phyloP scores from a whole-genome alignment of 2,113 vertebrate genomes.

The Morone chrysops region DNA sequence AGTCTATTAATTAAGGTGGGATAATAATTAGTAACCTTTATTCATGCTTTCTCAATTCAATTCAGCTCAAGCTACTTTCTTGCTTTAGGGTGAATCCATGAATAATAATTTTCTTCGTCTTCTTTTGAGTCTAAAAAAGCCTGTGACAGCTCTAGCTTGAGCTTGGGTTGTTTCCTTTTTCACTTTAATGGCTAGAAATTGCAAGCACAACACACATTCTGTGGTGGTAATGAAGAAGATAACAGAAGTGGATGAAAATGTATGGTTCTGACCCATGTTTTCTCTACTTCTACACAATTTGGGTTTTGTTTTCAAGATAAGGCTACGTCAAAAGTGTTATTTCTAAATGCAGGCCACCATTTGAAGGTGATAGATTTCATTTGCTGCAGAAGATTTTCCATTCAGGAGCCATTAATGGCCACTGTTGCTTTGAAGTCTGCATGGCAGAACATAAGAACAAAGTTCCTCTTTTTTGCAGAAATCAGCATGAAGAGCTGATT shows the following conservation, averaged over 20 bases:
- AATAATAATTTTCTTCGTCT: background rate
- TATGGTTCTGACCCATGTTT: too few species aligned
- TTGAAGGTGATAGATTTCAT: background rate
- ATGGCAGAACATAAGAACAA: background rate
- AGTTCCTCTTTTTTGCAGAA: background rate
- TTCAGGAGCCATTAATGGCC: background rate
- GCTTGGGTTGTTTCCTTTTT: conserved; percentile 16
- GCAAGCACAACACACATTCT: background rate
- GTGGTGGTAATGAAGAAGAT: background rate
- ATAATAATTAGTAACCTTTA: background rate
- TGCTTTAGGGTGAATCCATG: background rate
- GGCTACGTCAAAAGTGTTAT: background rate
- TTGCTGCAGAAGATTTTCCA: background rate
- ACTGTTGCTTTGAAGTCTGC: conserved; percentile 9
- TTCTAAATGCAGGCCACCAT: background rate
- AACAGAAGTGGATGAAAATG: background rate
- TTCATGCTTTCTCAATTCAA: conserved; percentile 5
- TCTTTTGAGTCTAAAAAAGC: background rate
- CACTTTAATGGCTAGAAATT: background rate
- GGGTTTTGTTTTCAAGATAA: background rate
- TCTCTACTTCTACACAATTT: background rate
- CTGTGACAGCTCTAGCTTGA: background rate
- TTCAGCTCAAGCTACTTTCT: background rate
- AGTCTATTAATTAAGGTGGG: background rate
- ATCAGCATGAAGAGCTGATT: background rate